Conservation (phyloP, 1,140 invertebrate species). For the Plectrocnemia conspersa region DNA sequence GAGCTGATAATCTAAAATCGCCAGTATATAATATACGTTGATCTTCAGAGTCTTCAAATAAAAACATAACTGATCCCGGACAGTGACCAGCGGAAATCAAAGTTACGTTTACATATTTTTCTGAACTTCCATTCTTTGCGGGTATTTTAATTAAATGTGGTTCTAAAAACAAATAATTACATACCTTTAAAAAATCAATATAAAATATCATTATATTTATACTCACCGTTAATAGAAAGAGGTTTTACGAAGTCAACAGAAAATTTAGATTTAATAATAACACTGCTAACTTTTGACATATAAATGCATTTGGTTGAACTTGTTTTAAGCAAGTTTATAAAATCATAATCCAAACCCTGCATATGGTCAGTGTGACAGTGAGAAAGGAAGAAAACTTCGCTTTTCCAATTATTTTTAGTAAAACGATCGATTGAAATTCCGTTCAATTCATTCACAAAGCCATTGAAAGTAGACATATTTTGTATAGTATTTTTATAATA, state of each 20-base stretch:
- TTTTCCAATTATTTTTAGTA: slow-evolving; percentile 46
- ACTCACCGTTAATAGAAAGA: slow-evolving; percentile 27
- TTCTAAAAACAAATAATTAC: slow-evolving; percentile 38
- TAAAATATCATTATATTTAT: slow-evolving; percentile 1
- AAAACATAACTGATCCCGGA: slow-evolving; percentile 70
- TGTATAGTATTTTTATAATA: slow-evolving; percentile 3
- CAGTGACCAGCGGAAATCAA: slow-evolving; percentile 65
- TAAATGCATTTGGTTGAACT: slow-evolving; percentile 43
- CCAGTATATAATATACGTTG: slow-evolving; percentile 62
- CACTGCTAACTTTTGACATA: slow-evolving; percentile 44
- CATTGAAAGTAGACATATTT: slow-evolving; percentile 58
- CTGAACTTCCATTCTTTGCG: slow-evolving; percentile 22
- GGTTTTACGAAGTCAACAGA: slow-evolving; percentile 15
- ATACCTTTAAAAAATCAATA: not conserved
- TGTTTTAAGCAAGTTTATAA: slow-evolving; percentile 2
- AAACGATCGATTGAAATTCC: slow-evolving; percentile 62
- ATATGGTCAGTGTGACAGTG: slow-evolving; percentile 67
- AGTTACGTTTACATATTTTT: slow-evolving; percentile 51
- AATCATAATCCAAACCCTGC: slow-evolving; percentile 47
- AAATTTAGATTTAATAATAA: slow-evolving; percentile 42
- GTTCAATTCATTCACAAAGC: slow-evolving; percentile 58
- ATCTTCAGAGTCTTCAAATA: slow-evolving; percentile 52
- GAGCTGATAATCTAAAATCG: slow-evolving; percentile 59
- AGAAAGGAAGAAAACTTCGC: slow-evolving; percentile 60
- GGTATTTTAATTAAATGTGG: slow-evolving; percentile 28